Evolutionary conservation across 1,140 invertebrate genomes (phyloP), one percentile per base, ranked within the genome.

Genomic region (Phenacoccus solenopsis): DNA sequence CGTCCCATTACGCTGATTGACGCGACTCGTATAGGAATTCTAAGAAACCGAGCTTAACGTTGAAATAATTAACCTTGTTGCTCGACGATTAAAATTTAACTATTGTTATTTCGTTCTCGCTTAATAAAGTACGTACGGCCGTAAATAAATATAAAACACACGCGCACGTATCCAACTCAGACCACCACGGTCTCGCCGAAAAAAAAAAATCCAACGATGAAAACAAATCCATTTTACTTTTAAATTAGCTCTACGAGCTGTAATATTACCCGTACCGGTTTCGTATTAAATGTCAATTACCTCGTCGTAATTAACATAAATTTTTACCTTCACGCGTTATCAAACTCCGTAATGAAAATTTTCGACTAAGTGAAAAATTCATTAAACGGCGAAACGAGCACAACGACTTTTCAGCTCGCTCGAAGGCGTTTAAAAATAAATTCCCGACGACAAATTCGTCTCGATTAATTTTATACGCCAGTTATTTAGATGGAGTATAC

Each of bases 281-380:
- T 49, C 38, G 38, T 49, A n/a, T n/a, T n/a, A n/a, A n/a, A n/a
- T n/a, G 38, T 49, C 38, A 49, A 49, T 49, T 49, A 49, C 38
- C 38, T 49, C 20, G 38, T 49, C 20, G 20, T 49, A 49, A 49
- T 49, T 5, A 49, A 49, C 38, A 49, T 49, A 49, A 16, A 49
- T 16, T 16, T 16, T 10, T 49, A 49, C 5, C 5, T 49, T n/a
- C n/a, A n/a, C n/a, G n/a, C n/a, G n/a, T n/a, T n/a, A n/a, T n/a
- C n/a, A n/a, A n/a, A n/a, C n/a, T n/a, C n/a, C n/a, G n/a, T n/a
- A n/a, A n/a, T n/a, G n/a, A n/a, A n/a, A n/a, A n/a, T n/a, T n/a
- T n/a, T n/a, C n/a, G n/a, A n/a, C n/a, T n/a, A n/a, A n/a, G n/a
- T n/a, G n/a, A n/a, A n/a, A n/a, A n/a, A n/a, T n/a, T n/a, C n/a